These are phyloP conservation scores for Caenorhabditis wallacei DNA, from an alignment of 2,888 invertebrate species.

Conservation along the genomic window DNA sequence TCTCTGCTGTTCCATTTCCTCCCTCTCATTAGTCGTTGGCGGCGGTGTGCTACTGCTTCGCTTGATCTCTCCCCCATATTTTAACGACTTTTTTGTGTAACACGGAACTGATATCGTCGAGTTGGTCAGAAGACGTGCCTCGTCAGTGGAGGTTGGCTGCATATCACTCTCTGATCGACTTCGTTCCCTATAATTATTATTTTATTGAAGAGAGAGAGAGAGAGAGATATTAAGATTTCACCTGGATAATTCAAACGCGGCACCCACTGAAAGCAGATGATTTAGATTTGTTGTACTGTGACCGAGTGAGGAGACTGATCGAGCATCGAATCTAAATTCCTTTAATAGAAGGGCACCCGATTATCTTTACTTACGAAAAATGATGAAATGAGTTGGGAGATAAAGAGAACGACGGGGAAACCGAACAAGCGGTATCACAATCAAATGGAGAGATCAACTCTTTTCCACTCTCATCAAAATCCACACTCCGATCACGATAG, in stretches of 20 bases:
- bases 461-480: slow-evolving; percentile 57
- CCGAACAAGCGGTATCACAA: slow-evolving; percentile 58
- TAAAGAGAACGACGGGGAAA: slow-evolving; percentile 52
- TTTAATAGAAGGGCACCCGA: no score
- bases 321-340: slow-evolving; percentile 47
- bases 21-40: slow-evolving; percentile 62
- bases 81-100: slow-evolving; percentile 78
- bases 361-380: slow-evolving; percentile 62
- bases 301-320: slow-evolving; percentile 57
- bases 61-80: slow-evolving; percentile 74
- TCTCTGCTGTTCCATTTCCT: slow-evolving; percentile 70
- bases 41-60: slow-evolving; percentile 70
- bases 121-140: slow-evolving; percentile 65
- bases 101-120: slow-evolving; percentile 79
- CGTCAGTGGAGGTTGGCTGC: slow-evolving; percentile 71
- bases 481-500: slow-evolving; percentile 74
- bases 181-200: slow-evolving; percentile 76
- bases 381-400: slow-evolving; percentile 60
- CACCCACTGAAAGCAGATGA: slow-evolving; percentile 52
- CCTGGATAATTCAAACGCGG: slow-evolving; percentile 49
- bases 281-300: slow-evolving; percentile 53
- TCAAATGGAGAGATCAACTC: slow-evolving; percentile 63
- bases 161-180: slow-evolving; percentile 82
- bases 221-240: neutral
- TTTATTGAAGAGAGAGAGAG: neutral